Evolutionary conservation across 2,888 invertebrate genomes (phyloP).

Genomic region (Pedicia rivosa): DNA sequence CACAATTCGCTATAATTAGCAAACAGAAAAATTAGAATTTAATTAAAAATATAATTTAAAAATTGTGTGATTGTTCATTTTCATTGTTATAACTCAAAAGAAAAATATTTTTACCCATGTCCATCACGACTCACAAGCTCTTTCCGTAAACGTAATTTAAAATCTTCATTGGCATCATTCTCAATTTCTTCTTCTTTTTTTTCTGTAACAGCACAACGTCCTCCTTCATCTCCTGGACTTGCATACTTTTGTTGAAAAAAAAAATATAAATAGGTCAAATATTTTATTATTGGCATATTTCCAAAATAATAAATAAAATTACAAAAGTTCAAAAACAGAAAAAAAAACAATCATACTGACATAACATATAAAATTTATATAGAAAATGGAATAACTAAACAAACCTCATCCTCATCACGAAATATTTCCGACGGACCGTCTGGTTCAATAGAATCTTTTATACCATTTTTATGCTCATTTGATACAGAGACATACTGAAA

Average conservation of each 20-base stretch:
- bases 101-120: slow-evolving; percentile 46
- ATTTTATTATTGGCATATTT: too few relatives aligned
- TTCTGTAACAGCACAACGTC: slow-evolving; percentile 4
- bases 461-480: slow-evolving; percentile 22
- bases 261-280: too few relatives aligned
- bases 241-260: too few relatives aligned
- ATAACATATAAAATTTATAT: too few relatives aligned
- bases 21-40: background rate
- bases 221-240: slow-evolving; percentile 11
- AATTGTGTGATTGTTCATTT: background rate
- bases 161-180: slow-evolving; percentile 38
- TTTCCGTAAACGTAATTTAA: slow-evolving; percentile 62
- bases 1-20: slow-evolving; percentile 39
- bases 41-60: background rate
- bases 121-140: slow-evolving; percentile 75
- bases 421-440: slow-evolving; percentile 29
- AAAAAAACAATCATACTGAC: too few relatives aligned
- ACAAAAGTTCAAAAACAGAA: too few relatives aligned
- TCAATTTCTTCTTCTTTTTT: slow-evolving; percentile 1
- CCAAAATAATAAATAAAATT: too few relatives aligned
- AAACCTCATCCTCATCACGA: slow-evolving; percentile 23
- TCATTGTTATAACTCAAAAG: slow-evolving; percentile 3
- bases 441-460: slow-evolving; percentile 29
- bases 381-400: too few relatives aligned
- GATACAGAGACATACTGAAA: slow-evolving; percentile 22